These are phyloP conservation scores for Bursaphelenchus okinawaensis DNA, from an alignment of 2,888 invertebrate species.

Conservation along the genomic window DNA sequence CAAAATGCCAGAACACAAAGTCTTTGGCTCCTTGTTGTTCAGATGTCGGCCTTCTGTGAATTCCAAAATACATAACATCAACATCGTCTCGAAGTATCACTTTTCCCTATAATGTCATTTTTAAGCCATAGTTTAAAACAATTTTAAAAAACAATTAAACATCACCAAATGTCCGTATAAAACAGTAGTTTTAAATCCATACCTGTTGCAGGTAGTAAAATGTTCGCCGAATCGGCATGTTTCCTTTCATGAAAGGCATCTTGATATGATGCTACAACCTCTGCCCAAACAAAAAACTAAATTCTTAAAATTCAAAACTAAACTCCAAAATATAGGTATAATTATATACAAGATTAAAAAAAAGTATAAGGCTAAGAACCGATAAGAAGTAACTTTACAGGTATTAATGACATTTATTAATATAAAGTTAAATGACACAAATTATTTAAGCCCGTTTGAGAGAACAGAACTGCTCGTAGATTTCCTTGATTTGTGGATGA, in stretches of 20 bases:
- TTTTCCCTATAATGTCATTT: constrained; percentile 41
- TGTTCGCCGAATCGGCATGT: constrained; percentile 57
- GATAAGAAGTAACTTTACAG: not conserved
- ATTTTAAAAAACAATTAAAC: not conserved
- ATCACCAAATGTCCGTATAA: too few relatives aligned
- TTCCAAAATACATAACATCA: constrained; percentile 46
- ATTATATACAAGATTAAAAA: not conserved
- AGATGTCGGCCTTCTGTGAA: constrained; percentile 35
- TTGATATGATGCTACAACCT: not conserved
- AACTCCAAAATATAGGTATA: not conserved
- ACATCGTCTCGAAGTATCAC: constrained; percentile 52
- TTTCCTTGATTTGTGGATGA: constrained; percentile 88
- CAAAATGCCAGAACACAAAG: constrained; percentile 90
- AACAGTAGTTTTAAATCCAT: not conserved
- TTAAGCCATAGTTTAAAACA: too few relatives aligned
- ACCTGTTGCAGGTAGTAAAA: constrained; percentile 52
- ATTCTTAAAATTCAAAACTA: not conserved
- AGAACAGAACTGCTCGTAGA: constrained; percentile 84
- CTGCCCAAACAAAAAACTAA: not conserved
- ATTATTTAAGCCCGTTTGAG: constrained; percentile 16
- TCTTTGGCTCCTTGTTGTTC: constrained; percentile 48
- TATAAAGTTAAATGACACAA: not conserved
- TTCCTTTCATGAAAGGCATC: constrained; percentile 57
- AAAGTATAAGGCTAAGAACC: not conserved
- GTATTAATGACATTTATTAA: not conserved